Evolutionary conservation across 2,797 vertebrate species (phyloP), one percentile per base, ranked within the genome.

Genomic region (Pseudochromis fuscus): DNA sequence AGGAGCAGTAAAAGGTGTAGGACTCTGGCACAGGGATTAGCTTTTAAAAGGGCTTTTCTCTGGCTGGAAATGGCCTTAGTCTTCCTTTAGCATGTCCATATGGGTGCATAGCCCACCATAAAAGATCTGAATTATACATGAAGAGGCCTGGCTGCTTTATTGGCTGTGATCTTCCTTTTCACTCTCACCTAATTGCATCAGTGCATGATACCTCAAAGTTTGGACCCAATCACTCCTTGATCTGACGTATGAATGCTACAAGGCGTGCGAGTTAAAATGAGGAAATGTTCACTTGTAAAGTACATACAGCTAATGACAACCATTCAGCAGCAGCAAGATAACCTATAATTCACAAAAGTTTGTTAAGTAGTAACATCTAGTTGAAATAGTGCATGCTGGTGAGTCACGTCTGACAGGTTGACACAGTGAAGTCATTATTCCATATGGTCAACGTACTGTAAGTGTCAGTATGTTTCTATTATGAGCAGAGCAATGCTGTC

Each of bases 41-140:
- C 90, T 94, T 91, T 94, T 93, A 93, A 95, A 94, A 85, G 89
- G 89, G 88, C 85, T 91, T 92, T 93, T 94, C 90, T 90, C 88
- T 78, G 82, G 87, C 74, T 88, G 93, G 82, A 94, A 93, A 94
- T 92, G 88, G 91, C 91, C 88, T 92, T 84, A 87, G 91, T 88
- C 90, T 89, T 91, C 85, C 82, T 93, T 90, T 88, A 90, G 89
- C 91, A 90, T 67, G 65, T 83, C 88, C 89, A 92, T 91, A 89
- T 92, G 90, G 87, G 84, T 84, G 87, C 89, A 87, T 67, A 88
- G 88, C 82, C 88, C 85, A 83, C 90, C 91, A 92, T 94, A 93
- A 95, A 94, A 94, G 80, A 91, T 77, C 82, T 93, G 94, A 94
- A 95, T 95, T 94, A 94, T 91, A 95, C 91, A 94, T 93, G 91